phyloP scores from a whole-genome alignment of 1,140 invertebrate genomes.

The Diorhabda carinulata region DNA sequence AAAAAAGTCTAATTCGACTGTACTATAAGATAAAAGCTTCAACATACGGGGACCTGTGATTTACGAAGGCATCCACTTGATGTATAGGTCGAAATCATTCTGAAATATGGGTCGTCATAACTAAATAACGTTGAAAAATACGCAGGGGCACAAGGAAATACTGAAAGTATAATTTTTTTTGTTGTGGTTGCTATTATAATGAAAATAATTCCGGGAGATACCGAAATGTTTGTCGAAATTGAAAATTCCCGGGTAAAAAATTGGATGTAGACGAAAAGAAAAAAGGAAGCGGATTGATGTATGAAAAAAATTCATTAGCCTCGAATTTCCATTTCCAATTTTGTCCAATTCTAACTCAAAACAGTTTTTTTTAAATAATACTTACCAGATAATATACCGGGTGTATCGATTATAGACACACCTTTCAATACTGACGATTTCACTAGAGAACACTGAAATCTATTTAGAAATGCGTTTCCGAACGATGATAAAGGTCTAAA shows the following conservation, averaged over 20 bases:
- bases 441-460: conserved; percentile 69
- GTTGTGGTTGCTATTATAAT: not conserved
- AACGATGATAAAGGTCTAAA: conserved; percentile 64
- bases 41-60: not conserved
- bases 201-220: not conserved
- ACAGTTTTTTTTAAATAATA: not conserved
- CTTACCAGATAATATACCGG: conserved; percentile 66
- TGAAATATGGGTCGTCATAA: conserved; percentile 2
- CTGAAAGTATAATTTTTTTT: not conserved
- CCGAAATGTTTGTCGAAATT: not conserved
- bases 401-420: conserved; percentile 74
- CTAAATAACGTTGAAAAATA: conserved; percentile 1
- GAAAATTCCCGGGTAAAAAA: not conserved
- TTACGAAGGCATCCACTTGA: not conserved
- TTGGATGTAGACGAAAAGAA: not conserved
- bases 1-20: no score
- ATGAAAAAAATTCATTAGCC: not conserved
- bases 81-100: not conserved
- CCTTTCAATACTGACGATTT: conserved; percentile 64
- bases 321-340: not conserved
- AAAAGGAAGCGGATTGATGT: not conserved
- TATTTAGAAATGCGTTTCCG: conserved; percentile 69
- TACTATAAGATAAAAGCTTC: not conserved
- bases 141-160: not conserved
- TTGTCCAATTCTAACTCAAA: not conserved